Evolutionary conservation across 2,113 vertebrate genomes (phyloP).

Genomic region (Pachypanchax playfairii): DNA sequence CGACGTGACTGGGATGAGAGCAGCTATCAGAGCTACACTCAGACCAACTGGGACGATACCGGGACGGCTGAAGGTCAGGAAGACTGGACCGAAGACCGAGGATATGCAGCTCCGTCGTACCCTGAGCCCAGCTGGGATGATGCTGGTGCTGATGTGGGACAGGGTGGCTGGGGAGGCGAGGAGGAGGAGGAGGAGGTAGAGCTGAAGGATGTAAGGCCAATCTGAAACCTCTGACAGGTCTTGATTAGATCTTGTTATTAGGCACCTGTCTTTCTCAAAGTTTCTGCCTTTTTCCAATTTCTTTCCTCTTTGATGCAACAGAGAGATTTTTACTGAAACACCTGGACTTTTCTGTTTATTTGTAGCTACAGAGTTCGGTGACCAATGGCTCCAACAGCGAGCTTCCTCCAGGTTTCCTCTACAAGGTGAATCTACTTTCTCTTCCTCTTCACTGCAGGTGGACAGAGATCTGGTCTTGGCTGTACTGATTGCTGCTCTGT

Average conservation of each 20-base stretch:
- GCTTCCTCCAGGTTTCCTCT: constrained; percentile 90
- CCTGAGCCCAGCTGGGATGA: constrained; percentile 52
- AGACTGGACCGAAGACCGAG: constrained; percentile 9
- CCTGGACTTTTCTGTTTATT: not conserved
- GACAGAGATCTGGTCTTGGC: no score
- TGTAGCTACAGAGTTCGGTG: constrained; percentile 75
- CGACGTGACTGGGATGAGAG: constrained; percentile 38
- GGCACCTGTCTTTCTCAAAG: not conserved
- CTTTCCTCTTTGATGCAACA: not conserved
- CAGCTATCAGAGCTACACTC: constrained; percentile 18
- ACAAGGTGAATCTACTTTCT: constrained; percentile 81
- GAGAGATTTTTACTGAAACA: not conserved
- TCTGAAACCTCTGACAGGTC: not conserved
- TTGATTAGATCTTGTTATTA: not conserved
- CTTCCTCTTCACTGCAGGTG: not conserved
- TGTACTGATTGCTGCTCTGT: no score
- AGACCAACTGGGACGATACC: constrained; percentile 53
- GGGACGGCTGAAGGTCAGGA: constrained; percentile 6
- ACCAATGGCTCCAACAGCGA: constrained; percentile 87
- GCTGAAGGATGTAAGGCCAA: not conserved
- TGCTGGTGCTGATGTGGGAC: constrained; percentile 12
- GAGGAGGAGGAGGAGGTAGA: constrained; percentile 66
- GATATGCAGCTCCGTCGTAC: constrained; percentile 10
- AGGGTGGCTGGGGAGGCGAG: constrained; percentile 61
- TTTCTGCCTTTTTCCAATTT: not conserved